A percentile compares a stretch with the other conserved stretches of the same genome.
These are phyloP conservation scores for Caenorhabditis plicata DNA, from an alignment of 2,888 invertebrate species.

Conservation along the genomic window DNA sequence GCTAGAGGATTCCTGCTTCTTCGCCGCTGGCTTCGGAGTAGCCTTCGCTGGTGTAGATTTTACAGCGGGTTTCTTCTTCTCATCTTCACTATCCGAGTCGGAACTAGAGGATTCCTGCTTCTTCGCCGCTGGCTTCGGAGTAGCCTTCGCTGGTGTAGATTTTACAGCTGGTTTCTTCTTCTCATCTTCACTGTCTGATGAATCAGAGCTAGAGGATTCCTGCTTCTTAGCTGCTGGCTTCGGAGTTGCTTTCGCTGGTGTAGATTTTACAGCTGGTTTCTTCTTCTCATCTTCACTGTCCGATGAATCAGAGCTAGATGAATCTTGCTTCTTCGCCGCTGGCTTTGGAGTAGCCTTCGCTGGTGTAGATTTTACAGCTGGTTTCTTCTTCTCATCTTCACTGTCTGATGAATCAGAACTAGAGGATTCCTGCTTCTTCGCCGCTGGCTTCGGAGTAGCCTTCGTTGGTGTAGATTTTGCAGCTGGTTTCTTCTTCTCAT, in stretches of 20 bases:
- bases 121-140: constrained; percentile 10
- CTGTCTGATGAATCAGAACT: constrained; percentile 36
- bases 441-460: constrained; percentile 12
- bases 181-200: constrained; percentile 23
- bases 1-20: constrained; percentile 33
- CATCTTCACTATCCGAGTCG: constrained; percentile 1
- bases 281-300: constrained; percentile 20
- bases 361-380: constrained; percentile 16
- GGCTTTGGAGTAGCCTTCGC: constrained; percentile 9
- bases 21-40: constrained; percentile 13
- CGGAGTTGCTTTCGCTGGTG: constrained; percentile 9
- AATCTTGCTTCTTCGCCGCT: constrained; percentile 13
- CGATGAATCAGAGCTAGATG: constrained; percentile 19
- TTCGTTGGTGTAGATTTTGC: constrained; percentile 25
- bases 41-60: constrained; percentile 8
- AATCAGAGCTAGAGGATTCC: constrained; percentile 17
- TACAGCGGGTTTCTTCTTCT: constrained; percentile 10
- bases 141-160: constrained; percentile 8
- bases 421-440: constrained; percentile 35
- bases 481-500: constrained; percentile 27
- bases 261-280: constrained; percentile 15
- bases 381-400: constrained; percentile 35
- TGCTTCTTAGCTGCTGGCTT: constrained; percentile 17
- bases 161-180: constrained; percentile 6
- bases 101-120: constrained; percentile 14